Percentiles rank a stretch among this genome's conserved stretches.
These are phyloP conservation scores for Megalurothrips usitatus DNA, from an alignment of 2,888 invertebrate genomes.

Conservation along the genomic window DNA sequence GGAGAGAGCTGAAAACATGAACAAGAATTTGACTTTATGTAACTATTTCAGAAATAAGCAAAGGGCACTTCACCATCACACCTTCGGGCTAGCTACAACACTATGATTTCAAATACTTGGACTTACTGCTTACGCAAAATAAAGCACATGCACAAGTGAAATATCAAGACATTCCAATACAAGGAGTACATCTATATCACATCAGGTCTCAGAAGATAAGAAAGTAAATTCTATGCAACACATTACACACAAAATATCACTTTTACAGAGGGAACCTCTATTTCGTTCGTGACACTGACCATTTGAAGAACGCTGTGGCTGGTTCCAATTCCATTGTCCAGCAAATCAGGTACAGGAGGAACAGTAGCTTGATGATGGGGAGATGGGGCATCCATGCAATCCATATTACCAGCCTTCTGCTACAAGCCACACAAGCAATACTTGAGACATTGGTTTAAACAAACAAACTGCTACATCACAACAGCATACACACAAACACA, in stretches of 20 bases:
- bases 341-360: constrained; percentile 3
- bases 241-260: background rate
- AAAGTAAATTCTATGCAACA: background rate
- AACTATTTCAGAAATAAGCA: background rate
- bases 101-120: too few relatives aligned
- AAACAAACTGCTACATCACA: background rate
- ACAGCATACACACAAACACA: constrained; percentile 43
- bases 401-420: constrained; percentile 20
- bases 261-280: too few relatives aligned
- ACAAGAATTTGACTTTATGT: background rate
- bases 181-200: background rate
- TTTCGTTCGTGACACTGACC: background rate
- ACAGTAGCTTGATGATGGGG: background rate
- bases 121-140: background rate
- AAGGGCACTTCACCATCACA: background rate
- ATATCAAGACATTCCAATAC: background rate
- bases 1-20: constrained; percentile 37
- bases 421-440: constrained; percentile 4
- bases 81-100: too few relatives aligned
- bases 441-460: background rate
- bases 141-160: background rate
- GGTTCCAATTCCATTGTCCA: constrained; percentile 7
- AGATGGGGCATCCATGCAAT: constrained; percentile 13
- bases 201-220: background rate
- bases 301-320: background rate